A percentile compares a stretch with the other conserved stretches of the same genome.
Conservation (phyloP, 2,113 vertebrate genomes). For the Cromileptes altivelis region DNA sequence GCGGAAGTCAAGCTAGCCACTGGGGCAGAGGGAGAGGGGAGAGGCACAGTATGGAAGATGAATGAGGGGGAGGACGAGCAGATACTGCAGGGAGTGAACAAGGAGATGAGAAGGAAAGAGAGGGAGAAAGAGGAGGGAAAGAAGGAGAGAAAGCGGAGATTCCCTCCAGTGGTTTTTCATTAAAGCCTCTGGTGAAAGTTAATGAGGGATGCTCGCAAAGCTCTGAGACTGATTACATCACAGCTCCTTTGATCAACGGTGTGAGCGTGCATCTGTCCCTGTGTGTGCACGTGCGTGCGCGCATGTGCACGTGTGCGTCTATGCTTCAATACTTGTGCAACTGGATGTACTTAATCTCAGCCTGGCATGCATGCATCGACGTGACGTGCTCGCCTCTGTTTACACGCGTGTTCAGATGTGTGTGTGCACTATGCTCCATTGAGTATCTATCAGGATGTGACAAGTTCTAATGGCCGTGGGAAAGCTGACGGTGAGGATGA, state of each 20-base stretch:
- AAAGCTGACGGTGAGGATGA: conserved; percentile 61
- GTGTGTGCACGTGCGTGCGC: not conserved
- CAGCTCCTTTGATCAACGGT: conserved; percentile 77
- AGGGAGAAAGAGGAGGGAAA: conserved; percentile 17
- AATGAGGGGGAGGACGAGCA: conserved; percentile 70
- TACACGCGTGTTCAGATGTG: conserved; percentile 39
- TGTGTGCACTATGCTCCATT: conserved; percentile 46
- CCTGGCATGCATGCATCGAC: not conserved
- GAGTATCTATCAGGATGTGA: conserved; percentile 65
- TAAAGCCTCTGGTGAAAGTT: conserved; percentile 77
- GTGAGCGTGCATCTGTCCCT: conserved; percentile 14
- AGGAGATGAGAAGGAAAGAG: conserved; percentile 58
- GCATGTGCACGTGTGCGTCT: not conserved
- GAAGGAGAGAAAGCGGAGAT: conserved; percentile 66
- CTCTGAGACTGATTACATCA: conserved; percentile 77
- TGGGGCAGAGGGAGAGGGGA: conserved; percentile 44
- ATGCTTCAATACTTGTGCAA: conserved; percentile 29
- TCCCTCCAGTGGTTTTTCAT: conserved; percentile 83
- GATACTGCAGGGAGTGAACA: conserved; percentile 63
- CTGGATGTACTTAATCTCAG: conserved; percentile 40
- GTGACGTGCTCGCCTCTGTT: conserved; percentile 31
- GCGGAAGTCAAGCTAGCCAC: conserved; percentile 73
- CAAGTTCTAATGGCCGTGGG: conserved; percentile 64
- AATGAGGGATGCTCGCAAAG: conserved; percentile 78
- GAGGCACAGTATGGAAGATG: conserved; percentile 50